These are phyloP conservation scores for Chymomyza procnemis DNA, from an alignment of 2,888 invertebrate genomes.

Conservation along the genomic window DNA sequence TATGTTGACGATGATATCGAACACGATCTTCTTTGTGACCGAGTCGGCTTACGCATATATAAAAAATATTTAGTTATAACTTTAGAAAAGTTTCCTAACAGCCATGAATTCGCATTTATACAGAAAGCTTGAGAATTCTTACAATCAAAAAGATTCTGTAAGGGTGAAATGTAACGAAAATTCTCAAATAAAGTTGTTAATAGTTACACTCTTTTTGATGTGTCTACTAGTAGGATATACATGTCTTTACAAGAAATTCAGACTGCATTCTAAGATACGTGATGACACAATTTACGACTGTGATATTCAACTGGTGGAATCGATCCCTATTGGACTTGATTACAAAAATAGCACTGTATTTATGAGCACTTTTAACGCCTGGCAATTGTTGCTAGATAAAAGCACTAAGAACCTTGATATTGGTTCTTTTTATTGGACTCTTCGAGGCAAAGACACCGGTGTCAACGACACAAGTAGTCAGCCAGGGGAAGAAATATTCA, in stretches of 20 bases:
- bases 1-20: neutral
- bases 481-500: slow-evolving; percentile 92
- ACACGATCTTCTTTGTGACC: neutral
- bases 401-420: slow-evolving; percentile 91
- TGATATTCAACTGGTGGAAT: slow-evolving; percentile 89
- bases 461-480: slow-evolving; percentile 86
- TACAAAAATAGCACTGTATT: slow-evolving; percentile 83
- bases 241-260: neutral
- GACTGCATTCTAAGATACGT: neutral
- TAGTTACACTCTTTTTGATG: neutral
- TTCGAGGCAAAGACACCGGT: slow-evolving; percentile 87
- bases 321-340: slow-evolving; percentile 92
- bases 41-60: neutral
- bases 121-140: neutral
- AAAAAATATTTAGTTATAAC: neutral
- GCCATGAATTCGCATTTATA: neutral
- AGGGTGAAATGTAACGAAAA: neutral
- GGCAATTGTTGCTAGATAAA: slow-evolving; percentile 87
- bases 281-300: slow-evolving; percentile 39
- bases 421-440: slow-evolving; percentile 96
- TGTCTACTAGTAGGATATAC: neutral
- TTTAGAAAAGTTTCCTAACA: neutral
- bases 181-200: neutral
- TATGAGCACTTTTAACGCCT: slow-evolving; percentile 87
- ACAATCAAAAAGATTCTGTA: neutral